These are phyloP conservation scores for Anhinga anhinga DNA, from an alignment of 2,113 vertebrate genomes.

Conservation along the genomic window DNA sequence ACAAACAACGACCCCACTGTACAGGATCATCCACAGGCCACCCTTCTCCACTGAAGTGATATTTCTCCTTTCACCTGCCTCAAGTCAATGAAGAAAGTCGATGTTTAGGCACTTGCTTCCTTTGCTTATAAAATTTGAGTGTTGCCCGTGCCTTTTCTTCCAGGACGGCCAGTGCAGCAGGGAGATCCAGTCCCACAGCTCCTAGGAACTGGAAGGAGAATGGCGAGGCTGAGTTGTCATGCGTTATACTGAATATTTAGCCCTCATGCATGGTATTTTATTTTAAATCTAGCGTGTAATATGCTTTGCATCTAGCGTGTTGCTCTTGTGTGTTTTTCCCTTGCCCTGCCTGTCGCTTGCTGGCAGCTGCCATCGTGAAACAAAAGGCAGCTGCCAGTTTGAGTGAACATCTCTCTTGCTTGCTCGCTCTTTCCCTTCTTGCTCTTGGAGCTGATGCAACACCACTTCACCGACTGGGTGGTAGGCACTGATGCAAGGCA, in stretches of 20 bases:
- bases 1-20: not conserved
- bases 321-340: constrained; percentile 63
- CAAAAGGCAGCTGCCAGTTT: constrained; percentile 73
- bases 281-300: constrained; percentile 72
- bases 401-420: constrained; percentile 68
- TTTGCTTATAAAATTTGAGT: not conserved
- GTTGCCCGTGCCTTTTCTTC: not conserved
- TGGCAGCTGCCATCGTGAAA: constrained; percentile 64
- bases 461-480: constrained; percentile 32
- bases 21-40: constrained; percentile 8
- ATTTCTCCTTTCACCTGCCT: constrained; percentile 14
- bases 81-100: not conserved
- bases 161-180: not conserved
- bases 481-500: not conserved
- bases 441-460: constrained; percentile 48
- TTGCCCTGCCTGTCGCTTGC: constrained; percentile 66
- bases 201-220: not conserved
- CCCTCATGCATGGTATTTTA: constrained; percentile 58
- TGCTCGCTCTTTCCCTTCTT: not conserved
- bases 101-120: not conserved
- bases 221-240: not conserved
- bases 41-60: not conserved
- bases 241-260: constrained; percentile 47
- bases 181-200: not conserved
- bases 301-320: constrained; percentile 57